Base-by-base conservation (phyloP, 1,140 invertebrate genomes). In the Mercenaria mercenaria region DNA sequence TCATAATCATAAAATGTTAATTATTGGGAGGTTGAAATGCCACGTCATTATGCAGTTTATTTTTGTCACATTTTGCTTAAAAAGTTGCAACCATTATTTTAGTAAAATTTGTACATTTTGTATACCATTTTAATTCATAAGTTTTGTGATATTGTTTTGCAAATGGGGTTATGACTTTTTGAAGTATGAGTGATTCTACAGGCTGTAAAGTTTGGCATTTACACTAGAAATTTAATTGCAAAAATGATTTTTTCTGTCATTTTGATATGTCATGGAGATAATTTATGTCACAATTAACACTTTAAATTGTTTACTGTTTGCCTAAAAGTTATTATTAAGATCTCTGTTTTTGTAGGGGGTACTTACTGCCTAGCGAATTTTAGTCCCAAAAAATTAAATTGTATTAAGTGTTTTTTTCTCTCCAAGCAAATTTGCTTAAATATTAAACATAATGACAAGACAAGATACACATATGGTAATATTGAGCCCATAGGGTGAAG, bases 171-270 rank as follows among this genome's bases (percentile, higher is more conserved):
- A 72, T 37, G 37, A 37, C 37, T 72, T 39, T 72, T 13, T 72
- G 67, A 72, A 29, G 37, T 72, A 72, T 72, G 67, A 72, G 34
- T 72, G 67, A 72, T 72, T 72, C 23, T 39, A 23, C 23, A 72
- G 11, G 32, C 18, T 72, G 0, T 72, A 37, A 72, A 52, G 56
- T 79, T 79, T 32, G 76, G n/a, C 76, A 79, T 79, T 79, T 79
- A 79, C 10, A 23, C 47, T 79, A 79, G 56, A 79, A 79, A 79
- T 50, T 79, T 79, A 79, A 79, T 79, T 79, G 26, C 47, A 52
- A 79, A 64, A 32, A 79, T 79, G 29, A 56, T 79, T 52, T n/a
- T n/a, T 6, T 56, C 76, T 79, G 76, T 56, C 76, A 79, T 37
- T 52, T 37, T 34, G 23, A 79, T 50, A 79, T 79, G 76, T 39